Evolutionary conservation across 53 echinoderm and acorn worm genomes (phyloP).

Genomic region (Astropecten irregularis): DNA sequence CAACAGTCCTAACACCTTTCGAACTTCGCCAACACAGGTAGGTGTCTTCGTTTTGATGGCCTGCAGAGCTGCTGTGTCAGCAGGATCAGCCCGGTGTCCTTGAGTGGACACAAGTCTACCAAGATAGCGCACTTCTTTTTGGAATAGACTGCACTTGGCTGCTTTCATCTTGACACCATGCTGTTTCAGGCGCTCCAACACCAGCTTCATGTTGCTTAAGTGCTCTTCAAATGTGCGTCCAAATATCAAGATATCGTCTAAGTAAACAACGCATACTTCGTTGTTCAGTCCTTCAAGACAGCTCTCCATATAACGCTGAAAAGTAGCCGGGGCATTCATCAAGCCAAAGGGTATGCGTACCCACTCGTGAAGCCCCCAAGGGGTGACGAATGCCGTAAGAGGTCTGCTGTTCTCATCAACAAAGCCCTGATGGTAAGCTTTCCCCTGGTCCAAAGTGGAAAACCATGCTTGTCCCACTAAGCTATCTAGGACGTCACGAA

Average conservation of each 20-base stretch:
- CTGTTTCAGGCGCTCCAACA: constrained; percentile 41
- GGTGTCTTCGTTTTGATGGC: constrained; percentile 38
- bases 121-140: constrained; percentile 47
- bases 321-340: constrained; percentile 71
- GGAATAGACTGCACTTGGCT: constrained; percentile 55
- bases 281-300: constrained; percentile 38
- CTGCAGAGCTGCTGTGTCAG: constrained; percentile 35
- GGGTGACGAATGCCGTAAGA: constrained; percentile 75
- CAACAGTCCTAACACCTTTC: constrained; percentile 50
- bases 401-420: constrained; percentile 46
- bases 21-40: constrained; percentile 48
- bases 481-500: constrained; percentile 39
- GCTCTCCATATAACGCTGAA: constrained; percentile 60
- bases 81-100: constrained; percentile 45
- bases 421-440: constrained; percentile 73
- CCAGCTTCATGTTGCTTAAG: constrained; percentile 32
- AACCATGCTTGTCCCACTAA: constrained; percentile 63
- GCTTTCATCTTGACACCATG: constrained; percentile 67
- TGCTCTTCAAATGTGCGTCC: constrained; percentile 57
- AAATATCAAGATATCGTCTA: constrained; percentile 67
- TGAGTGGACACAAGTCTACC: constrained; percentile 53
- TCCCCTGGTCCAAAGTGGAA: constrained; percentile 43
- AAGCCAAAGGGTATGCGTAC: constrained; percentile 68
- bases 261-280: constrained; percentile 50
- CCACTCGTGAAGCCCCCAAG: constrained; percentile 85